Evolutionary conservation across 2,797 vertebrate species (phyloP), one percentile per base, ranked within the genome.

Genomic region (Pogonophryne albipinna): DNA sequence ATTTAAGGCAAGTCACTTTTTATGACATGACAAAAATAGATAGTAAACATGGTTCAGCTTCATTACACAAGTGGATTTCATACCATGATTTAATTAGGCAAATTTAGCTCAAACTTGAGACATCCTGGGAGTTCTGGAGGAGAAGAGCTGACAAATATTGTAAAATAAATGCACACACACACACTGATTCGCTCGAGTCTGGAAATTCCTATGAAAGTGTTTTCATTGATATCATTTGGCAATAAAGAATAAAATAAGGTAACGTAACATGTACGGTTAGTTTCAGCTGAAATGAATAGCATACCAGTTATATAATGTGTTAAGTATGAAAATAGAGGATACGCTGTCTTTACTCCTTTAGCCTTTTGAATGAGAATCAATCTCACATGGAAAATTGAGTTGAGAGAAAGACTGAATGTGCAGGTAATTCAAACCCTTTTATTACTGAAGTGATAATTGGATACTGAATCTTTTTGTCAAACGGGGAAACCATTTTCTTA

Each of bases 401-500:
- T 50, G 23, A 77, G 27, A 50, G 19, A 52, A 15, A 14, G 61
- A 64, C 41, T 11, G 71, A 78, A 71, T 66, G 27, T 76, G 60
- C 10, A 59, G 38, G 77, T 85, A 89, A 91, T 90, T 88, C 76
- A 73, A 78, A 57, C 31, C 66, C 10, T 79, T 87, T 87, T 89
- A 88, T 83, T 78, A 69, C 71, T 83, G 53, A 66, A 34, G 78
- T 71, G 68, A 90, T 88, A 87, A 88, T 82, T 90, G 75, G 68
- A 86, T 74, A 85, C 72, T 56, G 82, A 80, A 80, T 78, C 46
- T 84, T 85, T 62, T 19, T 50, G 55, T 74, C 52, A 79, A 85
- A 86, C 78, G 72, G 50, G 72, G 44, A 78, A 75, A 80, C 59
- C 71, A 76, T 85, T 78, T 85, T 84, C 75, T 75, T 45, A 72